Evolutionary conservation across 1,140 invertebrate genomes (phyloP), one percentile per base, ranked within the genome.

Genomic region (Metopolophium dirhodum): DNA sequence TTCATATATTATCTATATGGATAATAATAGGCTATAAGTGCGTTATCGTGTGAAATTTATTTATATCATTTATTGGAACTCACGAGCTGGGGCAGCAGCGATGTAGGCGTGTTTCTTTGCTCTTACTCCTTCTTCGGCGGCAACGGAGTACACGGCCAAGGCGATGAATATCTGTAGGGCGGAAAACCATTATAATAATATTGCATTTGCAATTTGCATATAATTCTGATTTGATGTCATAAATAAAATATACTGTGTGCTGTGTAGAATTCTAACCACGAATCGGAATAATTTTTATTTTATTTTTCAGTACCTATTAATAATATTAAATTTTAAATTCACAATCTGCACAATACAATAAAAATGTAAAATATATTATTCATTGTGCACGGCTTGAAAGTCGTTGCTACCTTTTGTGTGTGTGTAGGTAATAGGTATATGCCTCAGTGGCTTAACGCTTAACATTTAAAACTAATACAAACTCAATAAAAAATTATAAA

Each of bases 61-160:
- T 30, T 86, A 47, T 20, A 49, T 14, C 35, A 35, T 47, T 26
- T n/a, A 77, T 85, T 85, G 83, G 51, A 14, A 85, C 82, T 93
- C 51, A 93, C 93, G 86, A 47, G 83, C 23, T 23, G 41, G 83
- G 14, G 41, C 83, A 61, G 93, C 47, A 26, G 85, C 93, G 35
- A 87, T 30, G 57, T 41, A 86, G 41, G 93, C 93, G 35, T 91
- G 88, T 93, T 91, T 93, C 77, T 93, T 93, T n/a, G 14, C 93
- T 37, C 93, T 90, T 22, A n/a, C 47, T 90, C 41, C 85, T 23
- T 68, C 93, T 47, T 26, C 68, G n/a, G 77, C 93, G n/a, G 30
- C 54, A 30, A 94, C 83, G 41, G 94, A 86, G 61, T 82, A 93
- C n/a, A 92, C 86, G 51, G 89, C 49, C 77, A 93, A 90, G 35